phyloP scores from a whole-genome alignment of 2,797 vertebrate genomes.

The Labroides dimidiatus region DNA sequence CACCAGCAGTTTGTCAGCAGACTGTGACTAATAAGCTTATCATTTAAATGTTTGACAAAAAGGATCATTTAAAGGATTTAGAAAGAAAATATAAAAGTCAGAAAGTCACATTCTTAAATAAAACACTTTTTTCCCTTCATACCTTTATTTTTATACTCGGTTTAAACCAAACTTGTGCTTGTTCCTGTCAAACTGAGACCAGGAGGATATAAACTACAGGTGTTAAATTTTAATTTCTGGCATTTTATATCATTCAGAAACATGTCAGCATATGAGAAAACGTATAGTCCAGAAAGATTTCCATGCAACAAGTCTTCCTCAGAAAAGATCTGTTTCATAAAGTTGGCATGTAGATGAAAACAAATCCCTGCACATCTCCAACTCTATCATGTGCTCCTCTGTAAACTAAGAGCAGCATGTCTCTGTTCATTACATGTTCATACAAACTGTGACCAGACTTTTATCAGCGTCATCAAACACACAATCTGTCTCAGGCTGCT shows the following conservation, averaged over 20 bases:
- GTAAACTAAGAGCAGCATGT: neutral
- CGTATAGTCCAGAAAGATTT: neutral
- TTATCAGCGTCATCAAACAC: neutral
- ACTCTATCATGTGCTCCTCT: neutral
- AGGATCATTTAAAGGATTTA: no score
- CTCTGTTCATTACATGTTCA: neutral
- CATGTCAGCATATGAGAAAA: no score
- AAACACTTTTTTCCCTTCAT: no score
- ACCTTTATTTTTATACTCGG: no score
- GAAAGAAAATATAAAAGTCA: no score
- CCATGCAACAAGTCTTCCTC: neutral
- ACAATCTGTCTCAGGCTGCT: neutral
- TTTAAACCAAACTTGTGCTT: no score
- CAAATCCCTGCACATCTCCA: neutral
- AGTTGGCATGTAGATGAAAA: neutral
- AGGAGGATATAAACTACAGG: no score
- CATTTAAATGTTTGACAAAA: neutral
- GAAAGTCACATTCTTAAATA: no score
- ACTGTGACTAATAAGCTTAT: neutral
- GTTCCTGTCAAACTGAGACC: no score
- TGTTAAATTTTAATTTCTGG: no score
- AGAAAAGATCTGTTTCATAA: neutral
- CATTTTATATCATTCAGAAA: no score
- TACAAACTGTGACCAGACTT: no score
- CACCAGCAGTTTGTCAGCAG: neutral